These are phyloP conservation scores for Trachelus tabidus DNA, from an alignment of 2,888 invertebrate genomes.

Conservation along the genomic window DNA sequence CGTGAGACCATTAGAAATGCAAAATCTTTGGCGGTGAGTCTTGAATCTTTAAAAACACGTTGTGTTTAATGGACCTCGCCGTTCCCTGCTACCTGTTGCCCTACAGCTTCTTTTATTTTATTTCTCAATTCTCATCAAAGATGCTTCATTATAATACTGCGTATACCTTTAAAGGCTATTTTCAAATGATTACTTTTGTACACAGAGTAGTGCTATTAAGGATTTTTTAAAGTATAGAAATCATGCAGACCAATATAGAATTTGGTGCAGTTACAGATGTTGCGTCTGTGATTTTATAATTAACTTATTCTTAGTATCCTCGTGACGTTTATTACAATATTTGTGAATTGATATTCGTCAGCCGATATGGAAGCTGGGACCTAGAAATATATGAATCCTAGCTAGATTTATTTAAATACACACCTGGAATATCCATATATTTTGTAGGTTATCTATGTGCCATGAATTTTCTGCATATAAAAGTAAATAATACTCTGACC, in stretches of 20 bases:
- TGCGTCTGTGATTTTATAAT: neutral
- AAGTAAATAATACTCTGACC: neutral
- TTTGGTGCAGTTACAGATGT: neutral
- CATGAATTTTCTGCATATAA: neutral
- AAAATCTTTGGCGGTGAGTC: constrained; percentile 46
- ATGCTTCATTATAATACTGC: neutral
- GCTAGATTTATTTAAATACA: neutral
- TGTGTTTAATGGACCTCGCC: neutral
- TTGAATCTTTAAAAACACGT: neutral
- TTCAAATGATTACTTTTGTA: neutral
- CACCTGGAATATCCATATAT: neutral
- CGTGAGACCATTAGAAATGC: constrained; percentile 51
- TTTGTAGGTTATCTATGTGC: neutral
- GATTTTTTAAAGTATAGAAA: neutral
- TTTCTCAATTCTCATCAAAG: neutral
- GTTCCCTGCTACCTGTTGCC: constrained; percentile 25
- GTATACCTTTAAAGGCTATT: neutral
- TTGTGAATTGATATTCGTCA: neutral
- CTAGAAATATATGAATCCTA: neutral
- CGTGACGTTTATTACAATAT: neutral
- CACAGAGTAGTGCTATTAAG: neutral
- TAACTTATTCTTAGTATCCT: neutral
- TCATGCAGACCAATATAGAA: neutral
- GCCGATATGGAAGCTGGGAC: neutral
- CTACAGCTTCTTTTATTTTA: neutral